Evolutionary conservation across 2,888 invertebrate species (phyloP).

Genomic region (Deladenus siricidicola): DNA sequence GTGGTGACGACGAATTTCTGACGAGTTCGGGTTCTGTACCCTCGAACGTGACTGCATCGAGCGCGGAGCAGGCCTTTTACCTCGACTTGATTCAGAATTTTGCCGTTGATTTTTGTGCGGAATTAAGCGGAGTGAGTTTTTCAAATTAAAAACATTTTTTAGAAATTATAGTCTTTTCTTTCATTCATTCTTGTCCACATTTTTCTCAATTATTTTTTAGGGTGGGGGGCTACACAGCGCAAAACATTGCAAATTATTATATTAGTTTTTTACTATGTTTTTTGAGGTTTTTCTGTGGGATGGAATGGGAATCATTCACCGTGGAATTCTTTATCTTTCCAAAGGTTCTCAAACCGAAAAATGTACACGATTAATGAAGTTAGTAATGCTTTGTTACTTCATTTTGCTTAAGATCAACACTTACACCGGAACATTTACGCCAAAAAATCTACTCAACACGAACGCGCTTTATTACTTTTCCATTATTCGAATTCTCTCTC

Average conservation of each 20-base stretch:
- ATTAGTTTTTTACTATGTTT: no score
- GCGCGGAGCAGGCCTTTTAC: conserved; percentile 23
- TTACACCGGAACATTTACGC: conserved; percentile 18
- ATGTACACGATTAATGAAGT: background rate
- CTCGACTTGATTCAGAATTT: conserved; percentile 21
- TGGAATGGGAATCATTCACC: no score
- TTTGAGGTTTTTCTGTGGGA: no score
- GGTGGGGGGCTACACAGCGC: no score
- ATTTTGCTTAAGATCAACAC: conserved; percentile 2
- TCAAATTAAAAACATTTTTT: background rate
- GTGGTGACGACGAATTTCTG: background rate
- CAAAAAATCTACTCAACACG: conserved; percentile 31
- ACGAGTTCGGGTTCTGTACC: background rate
- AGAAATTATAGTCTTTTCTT: background rate
- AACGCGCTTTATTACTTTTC: conserved; percentile 40
- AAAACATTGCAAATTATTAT: no score
- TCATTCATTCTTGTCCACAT: no score
- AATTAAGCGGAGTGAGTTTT: conserved; percentile 19
- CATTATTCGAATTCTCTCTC: conserved; percentile 35
- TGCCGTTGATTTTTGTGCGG: conserved; percentile 14
- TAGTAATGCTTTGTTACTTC: no score
- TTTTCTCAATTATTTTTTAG: no score
- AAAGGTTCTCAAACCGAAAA: background rate
- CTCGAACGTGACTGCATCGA: background rate
- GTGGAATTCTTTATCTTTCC: no score